Evolutionary conservation across 2,888 invertebrate species (phyloP).

Genomic region (Pterostichus niger): DNA sequence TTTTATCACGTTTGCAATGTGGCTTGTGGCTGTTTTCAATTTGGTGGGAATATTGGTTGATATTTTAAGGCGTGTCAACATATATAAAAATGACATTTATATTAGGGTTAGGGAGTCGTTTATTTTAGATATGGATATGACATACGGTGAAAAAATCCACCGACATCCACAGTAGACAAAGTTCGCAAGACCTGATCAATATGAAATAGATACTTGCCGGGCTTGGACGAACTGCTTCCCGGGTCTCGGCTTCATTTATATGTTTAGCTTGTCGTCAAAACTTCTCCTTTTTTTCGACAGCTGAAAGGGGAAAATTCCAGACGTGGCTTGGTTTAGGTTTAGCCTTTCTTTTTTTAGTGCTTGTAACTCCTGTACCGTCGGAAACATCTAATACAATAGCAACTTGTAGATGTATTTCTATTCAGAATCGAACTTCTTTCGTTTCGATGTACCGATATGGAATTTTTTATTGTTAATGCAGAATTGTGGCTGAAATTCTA

Average conservation of each 20-base stretch:
- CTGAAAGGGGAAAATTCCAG: constrained; percentile 58
- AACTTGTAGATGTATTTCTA: constrained; percentile 51
- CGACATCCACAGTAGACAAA: constrained; percentile 35
- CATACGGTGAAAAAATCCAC: constrained; percentile 56
- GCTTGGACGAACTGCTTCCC: neutral
- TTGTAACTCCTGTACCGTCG: constrained; percentile 28
- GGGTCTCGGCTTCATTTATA: constrained; percentile 53
- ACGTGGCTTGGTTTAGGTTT: constrained; percentile 46
- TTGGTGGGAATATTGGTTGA: constrained; percentile 43
- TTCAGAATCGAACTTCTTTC: constrained; percentile 38
- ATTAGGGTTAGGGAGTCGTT: constrained; percentile 60
- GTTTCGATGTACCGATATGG: constrained; percentile 10
- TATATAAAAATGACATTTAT: constrained; percentile 64
- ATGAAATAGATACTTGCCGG: constrained; percentile 56
- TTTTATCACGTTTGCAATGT: constrained; percentile 25
- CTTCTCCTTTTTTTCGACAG: constrained; percentile 57
- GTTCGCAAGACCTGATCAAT: constrained; percentile 56
- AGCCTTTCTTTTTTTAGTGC: constrained; percentile 51
- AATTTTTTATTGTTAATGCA: constrained; percentile 33
- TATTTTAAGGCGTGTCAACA: constrained; percentile 60
- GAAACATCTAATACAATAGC: constrained; percentile 55
- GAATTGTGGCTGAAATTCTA: constrained; percentile 10
- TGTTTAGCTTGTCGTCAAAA: constrained; percentile 62
- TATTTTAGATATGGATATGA: constrained; percentile 62
- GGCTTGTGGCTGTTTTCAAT: constrained; percentile 52